Evolutionary conservation across 2,113 vertebrate species (phyloP).

Genomic region (Rhabdornis inornatus): DNA sequence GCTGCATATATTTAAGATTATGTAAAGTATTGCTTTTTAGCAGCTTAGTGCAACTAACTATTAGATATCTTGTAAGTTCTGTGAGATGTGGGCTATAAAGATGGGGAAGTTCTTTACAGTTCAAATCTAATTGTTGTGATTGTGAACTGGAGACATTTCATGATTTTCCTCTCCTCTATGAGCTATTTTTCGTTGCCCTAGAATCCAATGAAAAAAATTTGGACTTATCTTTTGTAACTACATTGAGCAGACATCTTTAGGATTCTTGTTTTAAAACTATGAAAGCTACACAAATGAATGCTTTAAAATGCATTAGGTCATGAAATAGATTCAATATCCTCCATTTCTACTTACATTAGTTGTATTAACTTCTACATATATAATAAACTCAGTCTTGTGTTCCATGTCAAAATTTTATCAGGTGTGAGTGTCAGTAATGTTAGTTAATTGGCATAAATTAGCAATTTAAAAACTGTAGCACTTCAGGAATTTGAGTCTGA

Average conservation of each 20-base stretch:
- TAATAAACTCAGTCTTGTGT: not conserved
- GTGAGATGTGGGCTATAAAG: not conserved
- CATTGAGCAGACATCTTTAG: not conserved
- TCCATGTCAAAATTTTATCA: not conserved
- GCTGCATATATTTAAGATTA: not conserved
- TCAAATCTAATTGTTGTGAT: not conserved
- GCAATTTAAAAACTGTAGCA: not conserved
- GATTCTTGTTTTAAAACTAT: not conserved
- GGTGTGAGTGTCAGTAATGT: not conserved
- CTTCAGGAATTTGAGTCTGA: not conserved
- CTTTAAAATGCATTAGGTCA: not conserved
- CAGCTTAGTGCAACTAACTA: not conserved
- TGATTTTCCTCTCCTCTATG: not conserved
- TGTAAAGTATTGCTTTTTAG: constrained; percentile 6
- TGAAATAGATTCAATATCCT: not conserved
- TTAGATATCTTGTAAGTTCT: not conserved
- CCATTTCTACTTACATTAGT: not conserved
- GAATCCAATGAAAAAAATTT: not conserved
- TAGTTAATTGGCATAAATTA: not conserved
- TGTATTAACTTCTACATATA: not conserved
- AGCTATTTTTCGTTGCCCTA: not conserved
- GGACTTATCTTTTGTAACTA: not conserved
- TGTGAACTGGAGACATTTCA: not conserved
- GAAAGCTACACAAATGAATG: not conserved
- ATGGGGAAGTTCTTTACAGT: not conserved